Evolutionary conservation across 2,888 invertebrate species (phyloP), one percentile per base, ranked within the genome.

Genomic region (Mechanitis mazaeus): DNA sequence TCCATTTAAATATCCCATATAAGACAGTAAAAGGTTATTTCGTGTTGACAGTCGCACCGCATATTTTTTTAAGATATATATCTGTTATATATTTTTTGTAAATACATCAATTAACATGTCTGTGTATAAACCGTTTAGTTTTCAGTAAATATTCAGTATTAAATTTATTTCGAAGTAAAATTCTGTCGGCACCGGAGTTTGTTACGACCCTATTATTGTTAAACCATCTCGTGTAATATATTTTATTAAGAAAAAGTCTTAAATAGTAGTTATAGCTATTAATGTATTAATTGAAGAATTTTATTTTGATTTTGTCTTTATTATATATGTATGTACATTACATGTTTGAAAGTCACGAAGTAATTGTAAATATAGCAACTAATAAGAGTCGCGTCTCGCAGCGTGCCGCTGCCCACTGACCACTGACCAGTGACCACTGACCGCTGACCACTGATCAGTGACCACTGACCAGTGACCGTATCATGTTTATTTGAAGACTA

Each of bases 241-340:
- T 87, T 87, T 88, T 87, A 88, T 85, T 89, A 84, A 87, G 87
- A 87, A 83, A 85, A 89, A 89, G 81, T 87, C 88, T 88, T 88
- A 87, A 87, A 86, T 85, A 83, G 81, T 88, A 87, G 87, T 84
- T 84, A 75, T 89, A 89, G 90, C 79, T 79, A 89, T 87, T 87
- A 87, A 87, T 88, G 87, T 86, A 89, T 88, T 88, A 84, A 87
- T 87, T 87, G 87, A 87, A 85, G 83, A 87, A 84, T 83, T 88
- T 87, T 89, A 87, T 88, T 89, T 86, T 84, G 86, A 89, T 90
- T 89, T 88, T 87, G 87, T 87, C 83, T 85, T 86, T 86, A 84
- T 83, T 81, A 84, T 87, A 83, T 85, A 77, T 80, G 81, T 85
- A 85, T 87, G 87, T 89, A 87, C 80, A 87, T 85, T 88, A 86